phyloP scores from a whole-genome alignment of 2,888 invertebrate genomes.

The Limnephilus auricula region DNA sequence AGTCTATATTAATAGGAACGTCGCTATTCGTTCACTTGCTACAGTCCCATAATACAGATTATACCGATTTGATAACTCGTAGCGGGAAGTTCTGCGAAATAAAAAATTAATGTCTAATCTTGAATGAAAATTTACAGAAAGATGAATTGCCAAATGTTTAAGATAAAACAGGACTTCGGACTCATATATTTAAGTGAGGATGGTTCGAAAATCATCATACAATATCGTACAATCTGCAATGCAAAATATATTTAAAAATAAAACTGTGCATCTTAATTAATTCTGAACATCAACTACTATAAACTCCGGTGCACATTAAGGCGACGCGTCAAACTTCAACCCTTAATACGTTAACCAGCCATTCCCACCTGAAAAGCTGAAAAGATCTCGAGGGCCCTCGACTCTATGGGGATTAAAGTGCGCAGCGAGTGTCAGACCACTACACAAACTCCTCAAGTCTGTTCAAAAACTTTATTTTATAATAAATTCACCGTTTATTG shows the following conservation, averaged over 20 bases:
- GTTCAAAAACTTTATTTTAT: conserved; percentile 64
- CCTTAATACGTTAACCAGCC: background rate
- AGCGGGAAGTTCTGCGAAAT: too few relatives aligned
- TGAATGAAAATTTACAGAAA: too few relatives aligned
- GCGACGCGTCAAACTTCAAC: background rate
- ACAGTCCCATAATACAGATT: too few relatives aligned
- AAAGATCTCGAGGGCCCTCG: conserved; percentile 38
- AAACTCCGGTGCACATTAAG: background rate
- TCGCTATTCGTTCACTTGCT: too few relatives aligned
- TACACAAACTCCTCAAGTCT: conserved; percentile 43
- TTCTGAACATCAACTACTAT: background rate
- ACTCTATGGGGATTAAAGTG: conserved; percentile 43
- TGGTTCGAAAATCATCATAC: background rate
- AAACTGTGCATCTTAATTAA: background rate
- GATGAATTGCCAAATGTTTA: too few relatives aligned
- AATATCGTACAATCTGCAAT: background rate
- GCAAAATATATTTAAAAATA: too few relatives aligned
- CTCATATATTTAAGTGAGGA: background rate
- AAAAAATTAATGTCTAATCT: too few relatives aligned
- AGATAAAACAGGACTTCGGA: too few relatives aligned
- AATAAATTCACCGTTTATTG: conserved; percentile 66
- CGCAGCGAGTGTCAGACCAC: conserved; percentile 32
- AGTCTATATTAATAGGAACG: too few relatives aligned
- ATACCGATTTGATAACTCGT: too few relatives aligned
- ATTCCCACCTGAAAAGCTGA: conserved; percentile 29